Conservation (phyloP, 2,888 invertebrate species). For the Eulithis prunata region DNA sequence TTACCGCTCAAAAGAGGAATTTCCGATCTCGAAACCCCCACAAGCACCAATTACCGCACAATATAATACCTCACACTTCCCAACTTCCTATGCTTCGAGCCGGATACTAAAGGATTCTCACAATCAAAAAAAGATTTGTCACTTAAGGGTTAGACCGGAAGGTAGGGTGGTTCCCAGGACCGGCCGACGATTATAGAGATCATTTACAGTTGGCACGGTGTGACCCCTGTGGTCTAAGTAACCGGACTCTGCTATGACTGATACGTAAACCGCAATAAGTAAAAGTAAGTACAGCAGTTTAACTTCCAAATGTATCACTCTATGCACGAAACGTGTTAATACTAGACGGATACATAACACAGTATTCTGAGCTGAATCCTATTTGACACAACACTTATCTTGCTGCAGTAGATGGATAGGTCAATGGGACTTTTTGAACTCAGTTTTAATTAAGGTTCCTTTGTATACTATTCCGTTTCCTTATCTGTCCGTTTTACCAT, state of each 20-base stretch:
- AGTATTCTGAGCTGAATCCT: no score
- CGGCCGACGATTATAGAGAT: conserved; percentile 69
- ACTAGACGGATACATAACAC: no score
- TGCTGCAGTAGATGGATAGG: no score
- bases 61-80: conserved; percentile 45
- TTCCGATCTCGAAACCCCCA: conserved; percentile 21
- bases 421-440: no score
- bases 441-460: no score
- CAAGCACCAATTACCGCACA: conserved; percentile 29
- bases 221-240: conserved; percentile 40
- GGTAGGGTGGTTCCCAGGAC: conserved; percentile 68
- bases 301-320: no score
- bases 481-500: no score
- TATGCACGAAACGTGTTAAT: no score
- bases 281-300: neutral
- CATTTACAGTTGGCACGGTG: conserved; percentile 57
- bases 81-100: conserved; percentile 51
- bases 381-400: no score
- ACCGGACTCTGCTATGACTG: neutral
- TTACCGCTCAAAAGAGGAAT: conserved; percentile 17
- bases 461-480: no score
- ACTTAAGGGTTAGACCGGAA: conserved; percentile 68
- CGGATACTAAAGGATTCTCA: conserved; percentile 67
- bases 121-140: conserved; percentile 84
- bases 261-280: neutral